Base-by-base conservation (phyloP, 2,113 vertebrate species). In the Stigmatopora nigra region DNA sequence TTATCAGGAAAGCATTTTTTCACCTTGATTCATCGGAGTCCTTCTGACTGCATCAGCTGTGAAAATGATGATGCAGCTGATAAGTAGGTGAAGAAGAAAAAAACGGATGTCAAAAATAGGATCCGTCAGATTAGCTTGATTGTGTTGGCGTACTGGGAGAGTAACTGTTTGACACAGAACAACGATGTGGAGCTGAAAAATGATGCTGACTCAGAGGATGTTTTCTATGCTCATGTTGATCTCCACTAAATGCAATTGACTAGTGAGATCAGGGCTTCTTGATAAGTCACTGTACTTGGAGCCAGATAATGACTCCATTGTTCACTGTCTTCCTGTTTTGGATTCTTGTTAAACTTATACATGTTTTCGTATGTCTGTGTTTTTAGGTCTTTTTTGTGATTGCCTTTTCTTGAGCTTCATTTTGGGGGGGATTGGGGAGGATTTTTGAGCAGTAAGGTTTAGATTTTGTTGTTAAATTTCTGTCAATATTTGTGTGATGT, bases 291-390 rank as follows among this genome's bases (percentile, higher is more conserved):
- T 59, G 56, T 58, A 36, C 35, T 2, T 15, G 10, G 56, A 2
- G 1, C 35, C 45, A 61, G 55, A 38, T 72, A 51, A 73, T 44
- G 61, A 17, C 51, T 61, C 79, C 22, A 79, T 84, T 86, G 84
- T 84, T 80, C 65, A 20, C 16, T 59, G 60, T 38, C 47, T 85
- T 86, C 82, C 82, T 82, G 75, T 80, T 85, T 78, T 75, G 69
- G 46, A 57, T 41, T 41, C 60, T 63, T 38, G 48, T 47, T 64
- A 38, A 14, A 0, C 3, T 13, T n/a, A 25, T 72, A 46, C 57
- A 36, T 49, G 0, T n/a, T n/a, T 5, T 13, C 9, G 58, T 22
- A 61, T 61, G 38, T n/a, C 13, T n/a, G 2, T 31, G 52, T 25
- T 55, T 38, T 56, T 56, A 15, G 53, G 22, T 22, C 2, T 44